Base-by-base conservation (phyloP, 1,140 invertebrate species). In the Zaprionus tsacasi region DNA sequence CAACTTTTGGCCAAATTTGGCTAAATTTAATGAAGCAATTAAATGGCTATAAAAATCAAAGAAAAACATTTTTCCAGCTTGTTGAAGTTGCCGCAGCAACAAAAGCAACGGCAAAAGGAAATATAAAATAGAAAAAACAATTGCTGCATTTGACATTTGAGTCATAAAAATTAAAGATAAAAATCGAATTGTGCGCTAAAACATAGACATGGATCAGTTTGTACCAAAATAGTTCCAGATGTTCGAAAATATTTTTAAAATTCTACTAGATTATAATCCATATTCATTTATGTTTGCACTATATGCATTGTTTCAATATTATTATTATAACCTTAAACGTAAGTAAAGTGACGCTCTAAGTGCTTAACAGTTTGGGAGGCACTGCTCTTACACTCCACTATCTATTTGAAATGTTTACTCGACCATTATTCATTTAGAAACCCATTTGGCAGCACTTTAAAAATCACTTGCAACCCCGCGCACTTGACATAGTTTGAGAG, bases 21-120 rank as follows among this genome's bases (percentile, higher is more conserved):
- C 81, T 75, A 87, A 81, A 91, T 83, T 91, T 91, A 91, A 91
- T 91, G 87, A 91, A 91, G 87, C 87, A 91, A 91, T 91, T 91
- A 88, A 91, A 78, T 88, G 88, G 48, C 73, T 79, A 76, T 76
- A 74, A 72, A 76, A 76, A 71, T 71, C 76, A 74, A 17, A 68
- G 27, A 69, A 68, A 33, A 79, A 61, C 61, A 79, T 69, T 68
- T 63, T 74, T 35, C 13, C 21, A 56, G 69, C 67, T 70, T 67
- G 75, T 74, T 74, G 66, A 69, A 63, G 57, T 74, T 70, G 71
- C 66, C 66, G 71, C 66, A 45, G 54, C 6, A 58, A 38, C 50
- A 40, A 50, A 17, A 21, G 58, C 50, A 45, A 50, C 3, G 48
- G 43, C 56, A 27, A 52, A 38, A 36, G 15, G 8, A 45, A 45